These are phyloP conservation scores for Thaumatotibia leucotreta DNA, from an alignment of 1,140 invertebrate species.

Conservation along the genomic window DNA sequence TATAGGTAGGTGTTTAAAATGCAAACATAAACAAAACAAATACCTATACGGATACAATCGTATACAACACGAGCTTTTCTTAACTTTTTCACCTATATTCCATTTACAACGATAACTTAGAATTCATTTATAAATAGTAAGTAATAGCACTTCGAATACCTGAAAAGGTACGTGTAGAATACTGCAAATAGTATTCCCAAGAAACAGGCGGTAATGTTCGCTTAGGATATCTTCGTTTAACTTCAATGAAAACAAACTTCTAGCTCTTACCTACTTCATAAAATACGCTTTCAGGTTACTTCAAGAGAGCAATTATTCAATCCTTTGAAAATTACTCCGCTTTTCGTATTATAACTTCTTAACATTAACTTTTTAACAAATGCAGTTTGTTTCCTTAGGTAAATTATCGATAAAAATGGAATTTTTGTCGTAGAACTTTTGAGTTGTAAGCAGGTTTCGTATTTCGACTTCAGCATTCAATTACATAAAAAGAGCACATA, in stretches of 20 bases:
- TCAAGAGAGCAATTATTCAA: neutral
- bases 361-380: neutral
- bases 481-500: no score
- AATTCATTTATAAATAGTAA: no score
- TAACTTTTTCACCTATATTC: no score
- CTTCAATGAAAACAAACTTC: neutral
- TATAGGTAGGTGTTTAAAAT: no score
- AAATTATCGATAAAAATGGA: no score
- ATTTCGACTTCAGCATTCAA: neutral
- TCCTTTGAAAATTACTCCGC: neutral
- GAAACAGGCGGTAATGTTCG: neutral
- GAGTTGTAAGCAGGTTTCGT: neutral
- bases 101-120: no score
- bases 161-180: neutral
- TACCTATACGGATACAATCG: no score
- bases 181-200: neutral
- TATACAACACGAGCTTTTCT: no score
- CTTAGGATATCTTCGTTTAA: neutral
- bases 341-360: neutral
- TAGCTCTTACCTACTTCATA: neutral
- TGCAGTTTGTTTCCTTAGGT: no score
- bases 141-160: neutral
- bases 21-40: no score
- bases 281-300: conserved; percentile 1
- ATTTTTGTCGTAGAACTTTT: no score